Evolutionary conservation across 2,797 vertebrate genomes (phyloP).

Genomic region (Scolopax rusticola): DNA sequence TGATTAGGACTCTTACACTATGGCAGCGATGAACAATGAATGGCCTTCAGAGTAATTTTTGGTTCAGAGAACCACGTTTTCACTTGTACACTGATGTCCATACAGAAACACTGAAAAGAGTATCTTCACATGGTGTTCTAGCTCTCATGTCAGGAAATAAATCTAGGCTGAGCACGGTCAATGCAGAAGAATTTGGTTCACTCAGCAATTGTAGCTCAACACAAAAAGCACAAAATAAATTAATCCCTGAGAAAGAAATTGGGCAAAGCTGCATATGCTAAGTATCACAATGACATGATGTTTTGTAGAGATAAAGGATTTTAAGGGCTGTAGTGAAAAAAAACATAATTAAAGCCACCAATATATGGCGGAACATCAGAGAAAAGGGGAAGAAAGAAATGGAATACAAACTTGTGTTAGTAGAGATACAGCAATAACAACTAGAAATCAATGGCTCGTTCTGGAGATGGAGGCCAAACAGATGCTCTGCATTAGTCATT

Average conservation of each 20-base stretch:
- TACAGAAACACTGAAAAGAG: not conserved
- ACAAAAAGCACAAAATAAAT: conserved; percentile 21
- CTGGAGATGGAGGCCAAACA: conserved; percentile 2
- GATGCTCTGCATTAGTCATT: conserved; percentile 33
- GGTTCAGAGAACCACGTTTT: not conserved
- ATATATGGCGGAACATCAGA: not conserved
- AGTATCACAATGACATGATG: not conserved
- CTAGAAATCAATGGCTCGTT: not conserved
- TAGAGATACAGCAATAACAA: not conserved
- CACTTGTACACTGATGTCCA: not conserved
- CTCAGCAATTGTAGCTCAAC: conserved; percentile 1
- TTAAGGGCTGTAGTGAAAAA: not conserved
- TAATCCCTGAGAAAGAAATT: not conserved
- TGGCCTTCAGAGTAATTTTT: not conserved
- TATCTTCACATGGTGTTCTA: not conserved
- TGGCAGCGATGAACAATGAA: rapidly evolving
- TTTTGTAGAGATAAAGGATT: not conserved
- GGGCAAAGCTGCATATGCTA: not conserved
- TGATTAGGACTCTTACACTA: not conserved
- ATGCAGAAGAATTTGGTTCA: not conserved
- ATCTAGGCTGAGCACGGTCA: not conserved
- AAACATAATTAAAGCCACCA: not conserved
- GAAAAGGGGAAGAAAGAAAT: not conserved
- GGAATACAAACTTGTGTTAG: not conserved
- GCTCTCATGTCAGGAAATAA: not conserved